phyloP scores from a whole-genome alignment of 1,140 invertebrate genomes.

The Polypedilum pembai region DNA sequence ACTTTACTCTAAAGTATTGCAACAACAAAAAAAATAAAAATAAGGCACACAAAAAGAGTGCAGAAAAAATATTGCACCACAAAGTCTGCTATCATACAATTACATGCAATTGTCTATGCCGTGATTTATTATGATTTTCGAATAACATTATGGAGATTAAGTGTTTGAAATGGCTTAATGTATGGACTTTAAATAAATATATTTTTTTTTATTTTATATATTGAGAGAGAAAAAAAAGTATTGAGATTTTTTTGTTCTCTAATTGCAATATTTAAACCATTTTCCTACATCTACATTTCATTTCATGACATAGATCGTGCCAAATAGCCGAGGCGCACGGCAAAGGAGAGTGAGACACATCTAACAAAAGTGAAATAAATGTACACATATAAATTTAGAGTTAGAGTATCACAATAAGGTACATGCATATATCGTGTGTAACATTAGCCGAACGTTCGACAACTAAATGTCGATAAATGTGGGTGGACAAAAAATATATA shows the following conservation, averaged over 20 bases:
- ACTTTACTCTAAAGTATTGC: background rate
- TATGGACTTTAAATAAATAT: constrained; percentile 22
- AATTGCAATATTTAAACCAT: background rate
- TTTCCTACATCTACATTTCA: background rate
- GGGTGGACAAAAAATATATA: constrained; percentile 12
- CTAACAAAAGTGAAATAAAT: background rate
- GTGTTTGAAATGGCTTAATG: constrained; percentile 24
- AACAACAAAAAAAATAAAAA: constrained; percentile 21
- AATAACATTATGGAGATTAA: constrained; percentile 28
- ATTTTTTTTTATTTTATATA: background rate
- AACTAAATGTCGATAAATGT: constrained; percentile 9
- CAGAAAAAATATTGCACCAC: constrained; percentile 27
- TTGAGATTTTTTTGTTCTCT: background rate
- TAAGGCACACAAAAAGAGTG: background rate
- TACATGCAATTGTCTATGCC: constrained; percentile 26
- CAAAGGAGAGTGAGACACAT: background rate
- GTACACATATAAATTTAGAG: too few species aligned
- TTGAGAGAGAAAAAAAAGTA: background rate
- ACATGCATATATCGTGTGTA: background rate
- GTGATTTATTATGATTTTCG: constrained; percentile 28
- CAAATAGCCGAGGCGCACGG: background rate
- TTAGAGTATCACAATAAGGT: background rate
- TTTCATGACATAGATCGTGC: constrained; percentile 10
- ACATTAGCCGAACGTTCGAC: background rate
- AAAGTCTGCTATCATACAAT: constrained; percentile 24